These are phyloP conservation scores for Festucalex cinctus DNA, from an alignment of 2,113 vertebrate genomes.

Conservation along the genomic window DNA sequence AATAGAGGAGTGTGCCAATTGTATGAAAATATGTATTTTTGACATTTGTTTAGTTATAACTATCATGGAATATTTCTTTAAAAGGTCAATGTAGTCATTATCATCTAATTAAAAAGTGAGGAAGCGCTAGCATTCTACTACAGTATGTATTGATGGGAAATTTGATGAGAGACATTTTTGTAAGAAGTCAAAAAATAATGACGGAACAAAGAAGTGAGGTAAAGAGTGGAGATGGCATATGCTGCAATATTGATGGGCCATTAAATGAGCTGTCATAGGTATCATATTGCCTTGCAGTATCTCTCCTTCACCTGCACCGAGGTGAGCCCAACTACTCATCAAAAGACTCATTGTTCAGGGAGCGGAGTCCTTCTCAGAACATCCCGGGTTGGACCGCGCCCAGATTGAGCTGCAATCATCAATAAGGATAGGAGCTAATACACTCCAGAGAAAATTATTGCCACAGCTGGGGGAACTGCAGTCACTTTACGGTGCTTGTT, in stretches of 20 bases:
- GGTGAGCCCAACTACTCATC: slow-evolving; percentile 55
- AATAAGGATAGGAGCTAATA: slow-evolving; percentile 20
- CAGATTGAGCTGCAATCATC: slow-evolving; percentile 26
- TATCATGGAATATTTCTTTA: background rate
- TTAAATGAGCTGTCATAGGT: slow-evolving; percentile 61
- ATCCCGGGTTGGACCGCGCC: slow-evolving; percentile 34
- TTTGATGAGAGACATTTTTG: background rate
- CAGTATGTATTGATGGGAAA: background rate
- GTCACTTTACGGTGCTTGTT: background rate
- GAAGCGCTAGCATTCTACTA: background rate
- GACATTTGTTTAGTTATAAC: background rate
- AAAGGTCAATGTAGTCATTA: background rate
- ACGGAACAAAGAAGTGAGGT: slow-evolving; percentile 13
- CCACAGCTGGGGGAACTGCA: slow-evolving; percentile 6
- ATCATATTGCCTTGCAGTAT: slow-evolving; percentile 58
- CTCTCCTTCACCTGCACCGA: slow-evolving; percentile 52
- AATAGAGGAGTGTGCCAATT: background rate
- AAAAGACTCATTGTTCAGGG: slow-evolving; percentile 56
- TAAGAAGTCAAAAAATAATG: slow-evolving; percentile 2
- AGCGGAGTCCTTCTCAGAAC: slow-evolving; percentile 47
- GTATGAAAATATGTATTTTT: background rate
- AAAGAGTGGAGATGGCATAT: slow-evolving; percentile 32
- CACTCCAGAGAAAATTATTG: slow-evolving; percentile 22
- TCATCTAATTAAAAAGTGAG: slow-evolving; percentile 4
- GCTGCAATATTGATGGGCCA: slow-evolving; percentile 64